phyloP scores from a whole-genome alignment of 1,140 invertebrate species.

The Andrena cerasifolii region DNA sequence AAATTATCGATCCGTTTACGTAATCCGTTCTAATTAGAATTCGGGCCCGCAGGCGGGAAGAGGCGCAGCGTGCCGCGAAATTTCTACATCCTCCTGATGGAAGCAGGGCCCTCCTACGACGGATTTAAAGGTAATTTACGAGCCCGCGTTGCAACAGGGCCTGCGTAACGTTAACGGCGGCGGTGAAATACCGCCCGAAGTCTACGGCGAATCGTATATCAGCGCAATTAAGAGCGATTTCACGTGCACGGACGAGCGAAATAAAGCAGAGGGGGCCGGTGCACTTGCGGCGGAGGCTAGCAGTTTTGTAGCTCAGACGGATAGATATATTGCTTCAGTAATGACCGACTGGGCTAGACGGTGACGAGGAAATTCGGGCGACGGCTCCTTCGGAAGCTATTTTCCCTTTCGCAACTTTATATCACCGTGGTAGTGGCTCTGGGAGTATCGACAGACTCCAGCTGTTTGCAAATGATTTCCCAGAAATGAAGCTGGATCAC shows the following conservation, averaged over 20 bases:
- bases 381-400: background rate
- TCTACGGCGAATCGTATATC: constrained; percentile 63
- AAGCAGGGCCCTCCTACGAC: constrained; percentile 24
- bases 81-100: constrained; percentile 23
- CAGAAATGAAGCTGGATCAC: background rate
- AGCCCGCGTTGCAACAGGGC: constrained; percentile 19
- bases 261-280: constrained; percentile 37
- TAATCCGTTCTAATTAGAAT: no score
- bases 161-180: constrained; percentile 61
- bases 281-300: constrained; percentile 1
- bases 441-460: no score
- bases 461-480: background rate
- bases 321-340: constrained; percentile 25
- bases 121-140: constrained; percentile 62
- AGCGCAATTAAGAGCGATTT: constrained; percentile 64
- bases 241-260: constrained; percentile 48
- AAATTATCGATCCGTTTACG: background rate
- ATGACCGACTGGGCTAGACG: background rate
- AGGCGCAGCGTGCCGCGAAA: constrained; percentile 27
- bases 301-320: constrained; percentile 32
- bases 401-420: background rate
- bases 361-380: constrained; percentile 11
- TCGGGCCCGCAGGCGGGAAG: no score
- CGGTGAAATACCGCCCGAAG: constrained; percentile 49
- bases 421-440: no score